Percentiles rank a stretch among this genome's conserved stretches.
Evolutionary conservation across 1,140 invertebrate species (phyloP).

Genomic region (Akabosia matsudoensis): DNA sequence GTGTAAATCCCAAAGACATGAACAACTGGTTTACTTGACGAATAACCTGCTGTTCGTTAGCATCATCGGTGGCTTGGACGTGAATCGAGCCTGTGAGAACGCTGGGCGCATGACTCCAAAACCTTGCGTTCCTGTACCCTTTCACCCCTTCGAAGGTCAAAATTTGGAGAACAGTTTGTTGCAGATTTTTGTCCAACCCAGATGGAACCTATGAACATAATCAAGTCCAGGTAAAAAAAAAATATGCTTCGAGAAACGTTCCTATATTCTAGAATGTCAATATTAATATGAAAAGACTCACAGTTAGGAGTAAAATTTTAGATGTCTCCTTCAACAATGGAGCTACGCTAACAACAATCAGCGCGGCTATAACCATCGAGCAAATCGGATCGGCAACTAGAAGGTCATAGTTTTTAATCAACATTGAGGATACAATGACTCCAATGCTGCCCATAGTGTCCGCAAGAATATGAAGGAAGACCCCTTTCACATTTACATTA

Average conservation of each 20-base stretch:
- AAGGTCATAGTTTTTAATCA: conserved; percentile 62
- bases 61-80: conserved; percentile 52
- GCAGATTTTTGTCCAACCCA: conserved; percentile 41
- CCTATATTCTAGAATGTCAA: no score
- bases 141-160: conserved; percentile 53
- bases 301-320: conserved; percentile 53
- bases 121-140: conserved; percentile 53
- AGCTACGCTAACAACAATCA: conserved; percentile 60
- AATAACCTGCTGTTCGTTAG: conserved; percentile 52
- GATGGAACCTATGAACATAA: conserved; percentile 37
- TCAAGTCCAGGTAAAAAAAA: neutral
- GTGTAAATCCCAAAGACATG: conserved; percentile 39
- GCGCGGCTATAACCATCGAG: conserved; percentile 60
- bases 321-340: conserved; percentile 59
- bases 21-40: conserved; percentile 41
- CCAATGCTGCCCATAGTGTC: conserved; percentile 64
- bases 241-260: no score
- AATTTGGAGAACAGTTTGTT: conserved; percentile 49
- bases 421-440: conserved; percentile 62
- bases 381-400: conserved; percentile 64
- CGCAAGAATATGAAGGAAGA: conserved; percentile 63
- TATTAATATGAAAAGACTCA: neutral
- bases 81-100: conserved; percentile 53
- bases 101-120: conserved; percentile 54
- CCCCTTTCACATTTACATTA: conserved; percentile 50